phyloP scores from a whole-genome alignment of 2,888 invertebrate genomes.

The Drosophila gaucha region DNA sequence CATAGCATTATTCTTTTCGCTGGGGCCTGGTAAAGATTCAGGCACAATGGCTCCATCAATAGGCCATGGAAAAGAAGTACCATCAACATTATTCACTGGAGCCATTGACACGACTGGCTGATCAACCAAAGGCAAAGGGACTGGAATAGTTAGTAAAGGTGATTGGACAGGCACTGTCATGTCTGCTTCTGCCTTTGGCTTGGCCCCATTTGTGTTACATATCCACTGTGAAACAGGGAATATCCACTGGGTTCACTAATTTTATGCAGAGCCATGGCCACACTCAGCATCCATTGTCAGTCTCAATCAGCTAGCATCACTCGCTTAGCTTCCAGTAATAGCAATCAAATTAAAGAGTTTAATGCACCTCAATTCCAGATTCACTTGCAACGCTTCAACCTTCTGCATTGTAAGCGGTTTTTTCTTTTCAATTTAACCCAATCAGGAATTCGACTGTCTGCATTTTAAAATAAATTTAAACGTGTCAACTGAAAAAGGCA shows the following conservation, averaged over 20 bases:
- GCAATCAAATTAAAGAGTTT: slow-evolving; percentile 56
- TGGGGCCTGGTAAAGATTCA: too few species aligned
- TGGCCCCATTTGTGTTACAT: slow-evolving; percentile 13
- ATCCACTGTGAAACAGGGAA: background rate
- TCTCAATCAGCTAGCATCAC: slow-evolving; percentile 2
- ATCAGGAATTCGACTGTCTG: slow-evolving; percentile 21
- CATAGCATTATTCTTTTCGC: too few species aligned
- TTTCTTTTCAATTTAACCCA: too few species aligned
- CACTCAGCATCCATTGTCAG: slow-evolving; percentile 15
- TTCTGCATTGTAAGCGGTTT: background rate
- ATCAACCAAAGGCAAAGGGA: too few species aligned
- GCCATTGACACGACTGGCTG: too few species aligned
- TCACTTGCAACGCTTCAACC: too few species aligned
- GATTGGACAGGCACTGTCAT: too few species aligned
- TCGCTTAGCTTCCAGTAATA: slow-evolving; percentile 23
- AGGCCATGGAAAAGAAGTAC: too few species aligned
- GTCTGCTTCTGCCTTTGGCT: slow-evolving; percentile 6
- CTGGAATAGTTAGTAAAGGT: too few species aligned
- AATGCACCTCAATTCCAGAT: slow-evolving; percentile 33
- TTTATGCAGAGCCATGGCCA: slow-evolving; percentile 34
- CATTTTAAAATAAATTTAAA: background rate
- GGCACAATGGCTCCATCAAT: too few species aligned
- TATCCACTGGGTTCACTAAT: slow-evolving; percentile 43
- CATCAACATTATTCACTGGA: too few species aligned
- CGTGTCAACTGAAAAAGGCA: slow-evolving; percentile 2